Conservation (phyloP, 1,140 invertebrate genomes). For the Sinonovacula constricta region DNA sequence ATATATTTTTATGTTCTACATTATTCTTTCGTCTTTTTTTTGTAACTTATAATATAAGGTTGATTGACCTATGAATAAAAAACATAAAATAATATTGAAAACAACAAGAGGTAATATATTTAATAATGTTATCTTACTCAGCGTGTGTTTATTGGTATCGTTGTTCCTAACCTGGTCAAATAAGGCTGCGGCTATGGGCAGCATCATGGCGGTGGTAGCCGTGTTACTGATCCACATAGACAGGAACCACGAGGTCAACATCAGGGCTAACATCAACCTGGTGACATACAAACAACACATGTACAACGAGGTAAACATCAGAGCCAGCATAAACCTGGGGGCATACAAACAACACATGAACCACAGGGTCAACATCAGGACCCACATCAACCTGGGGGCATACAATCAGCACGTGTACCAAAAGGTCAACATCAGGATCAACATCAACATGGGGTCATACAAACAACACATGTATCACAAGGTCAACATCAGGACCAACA, state of each 20-base stretch:
- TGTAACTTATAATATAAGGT: too few species aligned
- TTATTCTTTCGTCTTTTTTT: too few species aligned
- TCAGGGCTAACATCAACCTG: constrained; percentile 75
- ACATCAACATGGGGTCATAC: constrained; percentile 71
- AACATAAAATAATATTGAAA: too few species aligned
- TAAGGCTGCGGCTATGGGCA: constrained; percentile 76
- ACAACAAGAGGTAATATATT: too few species aligned
- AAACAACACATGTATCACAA: too few species aligned
- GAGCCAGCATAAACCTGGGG: constrained; percentile 73
- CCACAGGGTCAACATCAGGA: constrained; percentile 74
- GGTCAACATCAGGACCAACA: too few species aligned
- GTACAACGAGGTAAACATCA: constrained; percentile 75
- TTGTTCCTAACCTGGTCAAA: constrained; percentile 54
- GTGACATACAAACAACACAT: too few species aligned
- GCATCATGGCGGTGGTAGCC: constrained; percentile 78
- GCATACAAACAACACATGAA: too few species aligned
- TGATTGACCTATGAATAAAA: too few species aligned
- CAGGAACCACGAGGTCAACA: constrained; percentile 75
- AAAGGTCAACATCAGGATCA: constrained; percentile 75
- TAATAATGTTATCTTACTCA: too few species aligned
- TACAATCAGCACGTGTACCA: constrained; percentile 77
- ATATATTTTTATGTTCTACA: too few species aligned
- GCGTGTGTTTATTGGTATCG: too few species aligned
- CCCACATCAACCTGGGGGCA: constrained; percentile 73
- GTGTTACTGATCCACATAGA: constrained; percentile 79